These are phyloP conservation scores for Macrosoma leucophasiata DNA, from an alignment of 2,888 invertebrate genomes.

Conservation along the genomic window DNA sequence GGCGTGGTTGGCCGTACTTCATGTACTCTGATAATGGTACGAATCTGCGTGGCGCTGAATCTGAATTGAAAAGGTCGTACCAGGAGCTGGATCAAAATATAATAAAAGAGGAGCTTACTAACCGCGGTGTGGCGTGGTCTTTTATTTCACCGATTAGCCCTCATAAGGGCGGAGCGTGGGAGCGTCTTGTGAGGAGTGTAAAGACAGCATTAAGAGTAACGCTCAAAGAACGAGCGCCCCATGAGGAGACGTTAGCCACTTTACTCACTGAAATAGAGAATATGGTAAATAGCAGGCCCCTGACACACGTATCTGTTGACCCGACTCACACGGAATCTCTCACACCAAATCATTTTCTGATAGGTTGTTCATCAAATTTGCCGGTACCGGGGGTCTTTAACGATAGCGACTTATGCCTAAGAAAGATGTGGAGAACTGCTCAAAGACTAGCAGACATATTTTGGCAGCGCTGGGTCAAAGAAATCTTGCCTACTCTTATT, in stretches of 20 bases:
- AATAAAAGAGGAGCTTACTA: slow-evolving; percentile 3
- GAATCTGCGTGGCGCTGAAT: slow-evolving; percentile 22
- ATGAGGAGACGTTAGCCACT: slow-evolving; percentile 10
- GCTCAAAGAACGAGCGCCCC: slow-evolving; percentile 13
- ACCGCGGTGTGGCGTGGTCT: slow-evolving; percentile 10
- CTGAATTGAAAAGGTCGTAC: slow-evolving; percentile 15
- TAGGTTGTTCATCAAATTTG: not conserved
- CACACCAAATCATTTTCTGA: not conserved
- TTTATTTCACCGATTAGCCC: slow-evolving; percentile 18
- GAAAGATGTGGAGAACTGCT: not conserved
- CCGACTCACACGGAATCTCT: not conserved
- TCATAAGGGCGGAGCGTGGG: slow-evolving; percentile 20
- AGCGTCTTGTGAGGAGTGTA: slow-evolving; percentile 13
- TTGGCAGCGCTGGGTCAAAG: slow-evolving; percentile 1
- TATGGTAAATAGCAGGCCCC: slow-evolving; percentile 10
- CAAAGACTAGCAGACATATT: not conserved
- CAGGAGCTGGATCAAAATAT: slow-evolving; percentile 8
- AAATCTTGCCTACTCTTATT: not conserved
- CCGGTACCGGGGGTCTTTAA: not conserved
- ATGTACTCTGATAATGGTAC: slow-evolving; percentile 24
- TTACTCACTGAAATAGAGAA: slow-evolving; percentile 9
- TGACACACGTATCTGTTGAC: slow-evolving; percentile 1
- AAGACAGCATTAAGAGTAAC: slow-evolving; percentile 11
- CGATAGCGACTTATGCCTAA: not conserved
- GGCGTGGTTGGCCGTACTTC: slow-evolving; percentile 21